Base-by-base conservation (phyloP, 2,113 vertebrate species). In the Spea multiplicata region DNA sequence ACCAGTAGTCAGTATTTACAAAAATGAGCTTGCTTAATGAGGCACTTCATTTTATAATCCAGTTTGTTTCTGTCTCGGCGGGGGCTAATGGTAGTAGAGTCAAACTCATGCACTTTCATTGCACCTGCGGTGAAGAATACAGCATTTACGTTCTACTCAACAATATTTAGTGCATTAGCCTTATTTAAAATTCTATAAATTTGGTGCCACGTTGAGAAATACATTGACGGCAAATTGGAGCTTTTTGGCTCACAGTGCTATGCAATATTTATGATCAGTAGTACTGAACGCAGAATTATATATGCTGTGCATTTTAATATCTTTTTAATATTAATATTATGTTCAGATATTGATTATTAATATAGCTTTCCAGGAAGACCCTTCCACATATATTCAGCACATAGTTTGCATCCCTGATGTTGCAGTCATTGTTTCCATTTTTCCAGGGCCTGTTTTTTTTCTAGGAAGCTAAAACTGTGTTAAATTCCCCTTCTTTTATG, bases 21-120 rank as follows among this genome's bases (percentile, higher is more conserved):
- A 48, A 62, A 49, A 69, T 14, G 48, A 71, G 49, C 67, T 49
- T 70, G 14, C 67, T 44, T 12, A 71, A 71, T 17, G 8, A 71
- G 16, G 69, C 69, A 53, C 69, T 71, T 71, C 53, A 16, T 55
- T 70, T 71, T 30, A 6, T 71, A 53, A 71, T 53, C 69, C 50
- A 30, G 48, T 71, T 71, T 52, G 14, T 48, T 30, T 53, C 44
- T 13, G 16, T 71, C 49, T 50, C 69, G 30, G 50, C 49, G 12
- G 69, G 49, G 50, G n/a, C 16, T 71, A 71, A 71, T 71, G 14
- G 50, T 8, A 55, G 69, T 53, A 16, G 8, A 71, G 9, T 12
- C 69, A 48, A 7, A 70, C n/a, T 70, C 7, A 50, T 52, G 50
- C 49, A 71, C 17, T 49, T 48, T 71, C 69, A 53, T 71, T 71